Percentiles rank a stretch among this genome's conserved stretches.
phyloP scores from a whole-genome alignment of 2,888 invertebrate species.

The Imbricaverruca yamaguchii region DNA sequence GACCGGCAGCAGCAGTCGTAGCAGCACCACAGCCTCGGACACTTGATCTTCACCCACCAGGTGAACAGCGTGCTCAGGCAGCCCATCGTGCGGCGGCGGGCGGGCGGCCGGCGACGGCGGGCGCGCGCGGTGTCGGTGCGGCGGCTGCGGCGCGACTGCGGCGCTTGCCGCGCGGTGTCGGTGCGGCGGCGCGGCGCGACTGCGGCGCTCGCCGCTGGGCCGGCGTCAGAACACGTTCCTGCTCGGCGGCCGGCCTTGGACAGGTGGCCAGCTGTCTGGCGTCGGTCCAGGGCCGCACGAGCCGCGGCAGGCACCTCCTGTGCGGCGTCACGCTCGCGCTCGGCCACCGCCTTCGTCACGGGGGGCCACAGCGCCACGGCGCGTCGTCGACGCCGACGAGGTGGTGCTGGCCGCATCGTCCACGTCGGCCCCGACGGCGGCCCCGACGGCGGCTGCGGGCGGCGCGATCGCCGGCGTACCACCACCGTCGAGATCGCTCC shows the following conservation, averaged over 20 bases:
- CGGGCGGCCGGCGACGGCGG: background rate
- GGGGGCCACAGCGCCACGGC: slow-evolving; percentile 13
- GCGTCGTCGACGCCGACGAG: background rate
- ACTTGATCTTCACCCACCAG: background rate
- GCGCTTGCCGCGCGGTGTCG: background rate
- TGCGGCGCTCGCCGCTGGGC: too few relatives aligned
- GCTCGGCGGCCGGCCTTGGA: background rate
- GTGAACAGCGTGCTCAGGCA: background rate
- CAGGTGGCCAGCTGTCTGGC: background rate
- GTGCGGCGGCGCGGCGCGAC: background rate
- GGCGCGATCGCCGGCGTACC: too few relatives aligned
- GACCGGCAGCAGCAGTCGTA: slow-evolving; percentile 25
- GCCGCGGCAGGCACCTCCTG: slow-evolving; percentile 21
- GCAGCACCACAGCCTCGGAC: slow-evolving; percentile 1
- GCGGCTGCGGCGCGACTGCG: background rate
- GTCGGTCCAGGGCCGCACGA: slow-evolving; percentile 14
- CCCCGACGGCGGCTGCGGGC: too few relatives aligned
- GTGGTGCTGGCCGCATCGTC: too few relatives aligned
- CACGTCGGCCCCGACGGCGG: too few relatives aligned
- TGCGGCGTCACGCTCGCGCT: slow-evolving; percentile 23
- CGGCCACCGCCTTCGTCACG: slow-evolving; percentile 24
- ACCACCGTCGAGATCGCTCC: too few relatives aligned
- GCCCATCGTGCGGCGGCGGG: background rate
- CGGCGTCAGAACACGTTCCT: too few relatives aligned
- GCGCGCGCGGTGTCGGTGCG: background rate